Percentiles rank a stretch among this genome's conserved stretches.
These are phyloP conservation scores for Stictonetta naevosa DNA, from an alignment of 2,113 vertebrate genomes.

Conservation along the genomic window DNA sequence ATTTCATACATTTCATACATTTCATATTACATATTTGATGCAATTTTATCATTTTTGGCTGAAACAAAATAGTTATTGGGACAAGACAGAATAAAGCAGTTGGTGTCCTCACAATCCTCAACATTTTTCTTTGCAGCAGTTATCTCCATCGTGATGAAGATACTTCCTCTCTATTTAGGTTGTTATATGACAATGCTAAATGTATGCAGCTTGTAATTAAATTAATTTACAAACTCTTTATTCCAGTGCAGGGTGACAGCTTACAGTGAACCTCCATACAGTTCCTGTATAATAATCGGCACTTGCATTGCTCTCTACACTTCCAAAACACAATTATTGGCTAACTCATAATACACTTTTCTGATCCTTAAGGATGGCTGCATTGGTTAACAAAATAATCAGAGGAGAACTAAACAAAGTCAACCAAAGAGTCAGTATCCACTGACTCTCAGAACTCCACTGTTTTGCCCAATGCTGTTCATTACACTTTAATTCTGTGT, in stretches of 20 bases:
- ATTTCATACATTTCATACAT: neutral
- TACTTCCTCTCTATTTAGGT: neutral
- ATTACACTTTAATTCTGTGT: neutral
- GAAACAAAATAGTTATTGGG: neutral
- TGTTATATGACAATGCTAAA: neutral
- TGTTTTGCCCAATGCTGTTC: neutral
- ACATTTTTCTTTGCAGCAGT: neutral
- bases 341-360: neutral
- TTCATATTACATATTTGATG: neutral
- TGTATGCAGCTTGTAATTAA: neutral
- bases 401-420: neutral
- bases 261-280: neutral
- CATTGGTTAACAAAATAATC: neutral
- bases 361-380: neutral
- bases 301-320: neutral
- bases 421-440: neutral
- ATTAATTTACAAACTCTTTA: neutral
- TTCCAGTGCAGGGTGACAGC: neutral
- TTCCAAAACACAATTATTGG: neutral
- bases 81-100: neutral
- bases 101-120: neutral
- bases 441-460: neutral
- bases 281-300: neutral
- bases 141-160: neutral
- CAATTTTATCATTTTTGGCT: neutral